Percentiles rank a stretch among this genome's conserved stretches.
Evolutionary conservation across 2,797 vertebrate genomes (phyloP).

Genomic region (Hydrocynus forskahlii): DNA sequence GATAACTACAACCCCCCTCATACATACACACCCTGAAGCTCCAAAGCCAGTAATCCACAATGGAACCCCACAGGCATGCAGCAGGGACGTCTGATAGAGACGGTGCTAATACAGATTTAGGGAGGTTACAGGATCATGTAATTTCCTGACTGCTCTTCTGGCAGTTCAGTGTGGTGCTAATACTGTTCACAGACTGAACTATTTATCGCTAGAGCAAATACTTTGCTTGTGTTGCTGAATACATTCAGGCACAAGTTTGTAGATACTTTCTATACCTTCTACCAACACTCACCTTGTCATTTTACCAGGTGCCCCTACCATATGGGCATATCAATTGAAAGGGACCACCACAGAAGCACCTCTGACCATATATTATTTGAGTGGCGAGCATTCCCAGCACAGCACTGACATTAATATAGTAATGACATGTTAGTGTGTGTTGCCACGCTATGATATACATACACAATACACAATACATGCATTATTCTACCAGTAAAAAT

Average conservation of each 20-base stretch:
- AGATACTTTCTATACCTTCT: too few relatives aligned
- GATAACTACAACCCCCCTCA: slow-evolving; percentile 51
- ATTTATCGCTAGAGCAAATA: slow-evolving; percentile 6
- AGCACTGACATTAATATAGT: too few relatives aligned
- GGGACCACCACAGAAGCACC: too few relatives aligned
- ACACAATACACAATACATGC: too few relatives aligned
- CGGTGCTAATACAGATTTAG: slow-evolving; percentile 16
- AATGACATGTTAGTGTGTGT: too few relatives aligned
- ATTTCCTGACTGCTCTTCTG: slow-evolving; percentile 10
- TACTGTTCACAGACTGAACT: slow-evolving; percentile 11
- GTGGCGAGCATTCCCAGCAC: too few relatives aligned
- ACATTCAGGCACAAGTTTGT: not conserved
- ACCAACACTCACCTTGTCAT: not conserved
- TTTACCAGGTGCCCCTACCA: not conserved
- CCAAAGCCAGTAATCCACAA: slow-evolving; percentile 44
- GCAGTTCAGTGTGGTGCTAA: slow-evolving; percentile 22
- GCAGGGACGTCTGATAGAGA: slow-evolving; percentile 22
- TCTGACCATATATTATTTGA: too few relatives aligned
- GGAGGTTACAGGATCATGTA: slow-evolving; percentile 22
- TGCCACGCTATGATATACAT: too few relatives aligned
- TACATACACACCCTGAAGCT: slow-evolving; percentile 39
- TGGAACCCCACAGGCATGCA: slow-evolving; percentile 38
- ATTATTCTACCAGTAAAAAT: too few relatives aligned
- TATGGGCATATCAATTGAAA: not conserved
- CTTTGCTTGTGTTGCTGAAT: not conserved